Evolutionary conservation across 2,797 vertebrate genomes (phyloP), one percentile per base, ranked within the genome.

Genomic region (Ispidina lecontei): DNA sequence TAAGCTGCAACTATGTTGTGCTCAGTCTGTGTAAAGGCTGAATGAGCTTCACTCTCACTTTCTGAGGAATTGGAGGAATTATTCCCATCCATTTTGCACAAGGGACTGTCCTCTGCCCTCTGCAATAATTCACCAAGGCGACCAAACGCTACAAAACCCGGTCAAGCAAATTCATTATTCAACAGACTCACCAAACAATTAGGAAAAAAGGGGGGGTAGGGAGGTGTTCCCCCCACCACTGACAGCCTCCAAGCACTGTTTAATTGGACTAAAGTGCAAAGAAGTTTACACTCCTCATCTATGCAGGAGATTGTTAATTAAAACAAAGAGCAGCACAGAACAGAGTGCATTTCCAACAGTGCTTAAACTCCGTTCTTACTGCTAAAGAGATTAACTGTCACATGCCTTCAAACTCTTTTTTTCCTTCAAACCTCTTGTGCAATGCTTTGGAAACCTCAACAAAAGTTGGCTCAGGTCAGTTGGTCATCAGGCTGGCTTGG

Each of bases 1-100:
- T 99, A 99, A 96, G 97, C 97, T 80, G 99, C 99, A 54, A 99
- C 98, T 79, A 99, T 97, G 96, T 98, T 99, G 97, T 99, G 99
- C 88, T 99, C 99, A 51, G 91, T 93, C 97, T 99, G 99, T 21
- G 98, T 98, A 90, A 99, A 99, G 44, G 98, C 98, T 77, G 98
- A 99, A 95, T 97, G 95, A 56, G 96, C 98, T 85, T 97, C 98
- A 55, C 96, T 96, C 58, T 95, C 91, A 68, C 73, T 74, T 71
- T 92, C 96, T 68, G 98, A 98, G 84, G 91, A 79, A 81, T 99
- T 99, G 74, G 90, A 75, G 18, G 97, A 93, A 93, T 72, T 92
- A 88, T 97, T 94, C 89, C 95, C 97, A 86, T 91, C 94, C 90
- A 97, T 98, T 96, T 96, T 97, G 60, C 52, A 96, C 52, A 84